Conservation (phyloP, 2,113 vertebrate species). For the Chamaetylas fuelleborni region DNA sequence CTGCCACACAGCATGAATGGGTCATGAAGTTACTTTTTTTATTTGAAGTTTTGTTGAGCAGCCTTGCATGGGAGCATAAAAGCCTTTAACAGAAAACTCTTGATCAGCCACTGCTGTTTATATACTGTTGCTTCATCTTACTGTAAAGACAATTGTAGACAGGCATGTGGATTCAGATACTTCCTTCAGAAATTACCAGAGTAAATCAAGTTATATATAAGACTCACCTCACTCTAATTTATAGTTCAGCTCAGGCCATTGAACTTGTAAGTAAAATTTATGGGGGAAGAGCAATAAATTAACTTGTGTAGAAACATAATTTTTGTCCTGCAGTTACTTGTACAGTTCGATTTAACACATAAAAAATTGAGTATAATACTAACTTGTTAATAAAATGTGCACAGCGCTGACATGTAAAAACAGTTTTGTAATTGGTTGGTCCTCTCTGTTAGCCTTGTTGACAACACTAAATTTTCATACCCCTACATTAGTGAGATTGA, state of each 20-base stretch:
- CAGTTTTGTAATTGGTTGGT: constrained; percentile 71
- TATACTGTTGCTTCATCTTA: background rate
- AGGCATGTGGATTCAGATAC: background rate
- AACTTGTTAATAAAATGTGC: constrained; percentile 79
- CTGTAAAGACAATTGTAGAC: constrained; percentile 12
- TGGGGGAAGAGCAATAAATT: constrained; percentile 77
- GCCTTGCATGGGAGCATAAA: background rate
- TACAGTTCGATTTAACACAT: constrained; percentile 70
- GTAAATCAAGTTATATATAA: constrained; percentile 59
- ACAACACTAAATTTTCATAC: constrained; percentile 76
- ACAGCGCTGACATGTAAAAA: constrained; percentile 78
- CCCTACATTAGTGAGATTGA: constrained; percentile 60
- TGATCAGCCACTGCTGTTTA: background rate
- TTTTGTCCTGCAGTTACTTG: constrained; percentile 65
- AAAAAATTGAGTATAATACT: constrained; percentile 74
- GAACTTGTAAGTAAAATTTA: constrained; percentile 78
- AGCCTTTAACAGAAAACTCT: background rate
- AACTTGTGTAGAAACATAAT: constrained; percentile 71
- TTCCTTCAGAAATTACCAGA: constrained; percentile 59
- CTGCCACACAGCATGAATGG: background rate
- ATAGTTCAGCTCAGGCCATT: constrained; percentile 68
- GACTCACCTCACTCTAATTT: constrained; percentile 70
- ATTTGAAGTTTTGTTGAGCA: background rate
- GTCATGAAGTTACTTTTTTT: background rate
- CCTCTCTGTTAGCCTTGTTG: constrained; percentile 74